Evolutionary conservation across 2,888 invertebrate species (phyloP).

Genomic region (Luperina testacea): DNA sequence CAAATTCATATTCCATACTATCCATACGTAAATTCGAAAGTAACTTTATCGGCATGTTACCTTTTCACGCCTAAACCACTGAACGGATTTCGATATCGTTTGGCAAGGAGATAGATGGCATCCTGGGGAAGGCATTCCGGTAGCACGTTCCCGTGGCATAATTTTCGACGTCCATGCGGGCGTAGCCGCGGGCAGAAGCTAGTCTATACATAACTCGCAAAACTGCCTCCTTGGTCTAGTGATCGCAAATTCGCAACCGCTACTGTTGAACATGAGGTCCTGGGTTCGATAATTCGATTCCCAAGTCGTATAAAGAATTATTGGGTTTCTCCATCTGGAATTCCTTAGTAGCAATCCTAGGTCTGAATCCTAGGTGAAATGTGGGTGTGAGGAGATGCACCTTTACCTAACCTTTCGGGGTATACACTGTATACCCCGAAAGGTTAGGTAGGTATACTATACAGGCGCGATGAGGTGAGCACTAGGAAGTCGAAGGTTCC

Average conservation of each 20-base stretch:
- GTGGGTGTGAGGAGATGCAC: too few relatives aligned
- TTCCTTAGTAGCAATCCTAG: neutral
- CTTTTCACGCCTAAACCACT: neutral
- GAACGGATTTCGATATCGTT: neutral
- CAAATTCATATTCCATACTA: too few relatives aligned
- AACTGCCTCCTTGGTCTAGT: neutral
- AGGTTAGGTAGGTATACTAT: too few relatives aligned
- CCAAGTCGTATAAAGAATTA: neutral
- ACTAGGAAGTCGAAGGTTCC: too few relatives aligned
- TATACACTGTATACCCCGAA: too few relatives aligned
- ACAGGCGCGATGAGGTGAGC: neutral
- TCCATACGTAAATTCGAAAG: neutral
- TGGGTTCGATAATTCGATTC: neutral
- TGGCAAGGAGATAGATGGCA: neutral
- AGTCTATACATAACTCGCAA: neutral
- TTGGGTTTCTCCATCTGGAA: neutral
- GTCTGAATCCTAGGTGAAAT: too few relatives aligned
- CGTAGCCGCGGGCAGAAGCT: neutral
- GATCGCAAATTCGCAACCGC: too few relatives aligned
- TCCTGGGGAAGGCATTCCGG: neutral
- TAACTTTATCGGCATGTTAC: neutral
- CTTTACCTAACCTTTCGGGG: neutral
- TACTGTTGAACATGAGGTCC: neutral
- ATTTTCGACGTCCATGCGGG: neutral
- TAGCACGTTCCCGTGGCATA: neutral